Base-by-base conservation (phyloP, 1,140 invertebrate species). In the Aricia agestis region DNA sequence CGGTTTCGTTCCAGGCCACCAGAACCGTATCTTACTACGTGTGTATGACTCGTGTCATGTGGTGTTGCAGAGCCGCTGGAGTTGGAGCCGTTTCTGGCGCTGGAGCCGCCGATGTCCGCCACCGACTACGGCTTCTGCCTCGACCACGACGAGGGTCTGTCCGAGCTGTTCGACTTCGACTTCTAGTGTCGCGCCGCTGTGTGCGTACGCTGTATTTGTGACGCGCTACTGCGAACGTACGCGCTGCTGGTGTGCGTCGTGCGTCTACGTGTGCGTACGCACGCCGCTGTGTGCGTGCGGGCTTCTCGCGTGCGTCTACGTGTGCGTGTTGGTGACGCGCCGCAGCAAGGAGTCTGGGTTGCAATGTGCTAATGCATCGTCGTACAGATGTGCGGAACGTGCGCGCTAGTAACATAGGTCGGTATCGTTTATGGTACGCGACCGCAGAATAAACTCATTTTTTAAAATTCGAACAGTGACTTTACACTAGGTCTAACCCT, bases 71-170 rank as follows among this genome's bases (percentile, higher is more conserved):
- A 90, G 74, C 77, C 84, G 52, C 65, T 87, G 80, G 88, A 90
- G 80, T 84, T 94, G 78, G 94, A 96, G 80, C 94, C 95, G 71
- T 95, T 98, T 89, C 92, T 97, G 72, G 93, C 94, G 61, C 89
- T 98, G 87, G 97, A 98, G 90, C 96, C 95, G 71, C 95, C 96
- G 18, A 93, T 97, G 72, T 94, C 95, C 17, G 95, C 95, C 83
- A 95, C 94, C 72, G 96, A 97, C 87, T 98, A 97, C 92, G 95
- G 95, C 70, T 98, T 97, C 92, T 95, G 95, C 73, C 93, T 98
- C 83, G 96, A 96, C 80, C 92, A 93, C 78, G 94, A 94, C 78
- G 97, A 98, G 92, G 97, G 97, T 61, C 94, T 98, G 71, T 93
- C 94, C 75, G 96, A 98, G 92, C 93, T 98, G 71, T 98, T 98